phyloP scores from a whole-genome alignment of 2,797 vertebrate genomes.

The Antrozous pallidus region DNA sequence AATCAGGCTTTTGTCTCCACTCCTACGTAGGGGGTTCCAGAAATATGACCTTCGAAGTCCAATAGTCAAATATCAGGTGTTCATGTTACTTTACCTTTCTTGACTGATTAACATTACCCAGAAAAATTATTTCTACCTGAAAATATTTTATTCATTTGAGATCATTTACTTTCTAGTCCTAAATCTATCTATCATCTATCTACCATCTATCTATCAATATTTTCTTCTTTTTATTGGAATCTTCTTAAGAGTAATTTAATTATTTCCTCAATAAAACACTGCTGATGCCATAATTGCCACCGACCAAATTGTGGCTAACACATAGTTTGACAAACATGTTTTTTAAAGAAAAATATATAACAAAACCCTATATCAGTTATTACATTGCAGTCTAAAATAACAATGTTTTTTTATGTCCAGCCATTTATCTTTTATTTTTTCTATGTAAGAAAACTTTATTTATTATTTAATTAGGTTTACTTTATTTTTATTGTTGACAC shows the following conservation, averaged over 20 bases:
- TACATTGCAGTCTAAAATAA: background rate
- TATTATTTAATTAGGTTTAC: background rate
- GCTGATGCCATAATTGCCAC: background rate
- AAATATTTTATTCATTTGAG: background rate
- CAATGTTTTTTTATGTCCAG: background rate
- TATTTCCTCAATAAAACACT: background rate
- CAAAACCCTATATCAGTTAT: background rate
- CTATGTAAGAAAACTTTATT: background rate
- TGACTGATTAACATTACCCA: background rate
- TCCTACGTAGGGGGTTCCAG: background rate
- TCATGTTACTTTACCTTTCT: background rate
- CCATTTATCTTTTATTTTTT: background rate
- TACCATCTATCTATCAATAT: background rate
- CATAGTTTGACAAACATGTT: background rate
- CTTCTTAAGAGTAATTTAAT: background rate
- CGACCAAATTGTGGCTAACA: background rate
- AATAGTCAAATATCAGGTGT: background rate
- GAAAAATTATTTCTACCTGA: background rate
- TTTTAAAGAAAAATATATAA: background rate
- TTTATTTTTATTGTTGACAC: background rate
- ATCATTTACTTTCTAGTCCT: background rate
- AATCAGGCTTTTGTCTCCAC: background rate
- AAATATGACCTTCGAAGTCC: background rate
- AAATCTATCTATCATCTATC: background rate
- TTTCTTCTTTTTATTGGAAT: background rate